Percentiles rank a stretch among this genome's conserved stretches.
Evolutionary conservation across 2,113 vertebrate species (phyloP).

Genomic region (Ailurus styani): DNA sequence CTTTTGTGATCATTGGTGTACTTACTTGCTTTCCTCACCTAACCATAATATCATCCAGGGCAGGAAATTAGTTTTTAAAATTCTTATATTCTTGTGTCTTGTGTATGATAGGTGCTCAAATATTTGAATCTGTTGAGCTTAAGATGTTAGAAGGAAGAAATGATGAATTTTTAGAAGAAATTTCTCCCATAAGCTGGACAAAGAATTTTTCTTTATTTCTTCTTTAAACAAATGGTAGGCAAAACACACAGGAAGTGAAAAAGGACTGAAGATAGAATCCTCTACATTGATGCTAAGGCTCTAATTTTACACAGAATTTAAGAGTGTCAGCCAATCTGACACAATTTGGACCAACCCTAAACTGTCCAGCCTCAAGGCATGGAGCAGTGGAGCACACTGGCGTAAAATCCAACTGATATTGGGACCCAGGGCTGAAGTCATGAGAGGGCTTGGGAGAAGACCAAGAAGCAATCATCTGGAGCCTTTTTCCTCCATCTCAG

Average conservation of each 20-base stretch:
- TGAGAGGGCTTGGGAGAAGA: neutral
- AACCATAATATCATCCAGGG: neutral
- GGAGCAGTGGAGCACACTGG: neutral
- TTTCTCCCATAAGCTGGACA: neutral
- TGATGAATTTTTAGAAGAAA: neutral
- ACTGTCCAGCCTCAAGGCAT: neutral
- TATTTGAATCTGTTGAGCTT: neutral
- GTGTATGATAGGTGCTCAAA: neutral
- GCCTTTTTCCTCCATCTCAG: neutral
- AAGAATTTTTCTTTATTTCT: constrained; percentile 10
- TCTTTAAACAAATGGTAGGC: neutral
- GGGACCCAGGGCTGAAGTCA: neutral
- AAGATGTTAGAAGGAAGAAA: neutral
- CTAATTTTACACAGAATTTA: neutral
- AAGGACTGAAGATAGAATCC: neutral
- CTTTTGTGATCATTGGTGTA: neutral
- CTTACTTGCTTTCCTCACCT: neutral
- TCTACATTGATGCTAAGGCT: neutral
- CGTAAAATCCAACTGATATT: neutral
- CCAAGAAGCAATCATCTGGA: neutral
- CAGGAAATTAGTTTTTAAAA: neutral
- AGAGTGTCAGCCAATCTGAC: neutral
- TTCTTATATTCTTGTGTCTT: neutral
- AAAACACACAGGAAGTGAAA: neutral
- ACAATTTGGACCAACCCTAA: neutral